Conservation (phyloP, 92 coral and sea anemone genomes). For the Phenganax subtilis region DNA sequence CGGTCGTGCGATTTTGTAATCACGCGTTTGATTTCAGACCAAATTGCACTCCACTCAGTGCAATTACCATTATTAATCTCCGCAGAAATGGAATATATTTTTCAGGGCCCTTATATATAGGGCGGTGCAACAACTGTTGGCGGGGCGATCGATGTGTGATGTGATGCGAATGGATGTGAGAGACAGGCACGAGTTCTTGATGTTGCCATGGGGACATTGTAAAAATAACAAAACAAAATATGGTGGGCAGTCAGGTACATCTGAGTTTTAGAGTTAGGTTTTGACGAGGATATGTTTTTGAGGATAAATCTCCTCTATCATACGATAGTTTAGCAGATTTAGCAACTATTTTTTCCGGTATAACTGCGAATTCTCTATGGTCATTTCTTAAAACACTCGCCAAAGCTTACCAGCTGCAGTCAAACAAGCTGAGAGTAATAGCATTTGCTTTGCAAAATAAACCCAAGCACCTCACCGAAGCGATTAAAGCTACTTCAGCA, state of each 20-base stretch:
- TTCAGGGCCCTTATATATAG: constrained; percentile 15
- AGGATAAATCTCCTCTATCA: constrained; percentile 1
- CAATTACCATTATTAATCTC: too few species aligned
- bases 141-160: constrained; percentile 38
- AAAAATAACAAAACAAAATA: not conserved
- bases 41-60: too few species aligned
- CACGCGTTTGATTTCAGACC: too few species aligned
- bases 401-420: constrained; percentile 4
- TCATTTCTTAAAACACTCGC: constrained; percentile 17
- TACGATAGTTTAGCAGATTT: not conserved
- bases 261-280: not conserved
- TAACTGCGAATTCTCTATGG: not conserved
- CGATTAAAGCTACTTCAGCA: constrained; percentile 2
- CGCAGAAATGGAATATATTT: too few species aligned
- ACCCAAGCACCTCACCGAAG: not conserved
- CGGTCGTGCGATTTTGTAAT: too few species aligned
- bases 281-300: not conserved
- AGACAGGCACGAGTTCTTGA: constrained; percentile 26
- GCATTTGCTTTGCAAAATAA: constrained; percentile 14
- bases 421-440: constrained; percentile 13
- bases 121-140: constrained; percentile 35
- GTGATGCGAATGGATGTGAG: not conserved
- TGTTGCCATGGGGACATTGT: constrained; percentile 39
- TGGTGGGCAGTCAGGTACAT: not conserved
- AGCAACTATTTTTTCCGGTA: constrained; percentile 14